These are phyloP conservation scores for Pheucticus melanocephalus DNA, from an alignment of 2,113 vertebrate genomes.

Conservation along the genomic window DNA sequence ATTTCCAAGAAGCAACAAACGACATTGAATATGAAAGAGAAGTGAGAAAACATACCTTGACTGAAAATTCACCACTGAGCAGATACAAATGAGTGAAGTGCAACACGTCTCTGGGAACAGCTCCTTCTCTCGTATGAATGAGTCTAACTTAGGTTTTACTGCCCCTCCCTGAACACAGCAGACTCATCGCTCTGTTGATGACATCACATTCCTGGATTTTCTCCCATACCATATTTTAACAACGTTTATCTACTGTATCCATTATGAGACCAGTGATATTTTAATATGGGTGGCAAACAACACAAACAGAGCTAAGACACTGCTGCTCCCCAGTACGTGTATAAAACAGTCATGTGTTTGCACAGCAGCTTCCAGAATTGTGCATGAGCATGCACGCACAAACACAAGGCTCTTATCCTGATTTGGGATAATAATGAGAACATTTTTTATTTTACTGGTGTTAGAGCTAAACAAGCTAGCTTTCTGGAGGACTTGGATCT, in stretches of 20 bases:
- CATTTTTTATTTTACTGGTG: not conserved
- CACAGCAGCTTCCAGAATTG: not conserved
- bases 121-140: conserved; percentile 15
- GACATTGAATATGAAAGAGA: not conserved
- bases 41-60: conserved; percentile 36
- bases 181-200: conserved; percentile 40
- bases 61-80: not conserved
- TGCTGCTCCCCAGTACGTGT: not conserved
- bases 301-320: not conserved
- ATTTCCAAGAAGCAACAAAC: not conserved
- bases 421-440: accelerated
- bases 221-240: not conserved
- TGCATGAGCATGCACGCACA: accelerated
- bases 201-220: conserved; percentile 55
- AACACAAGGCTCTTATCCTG: not conserved
- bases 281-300: not conserved
- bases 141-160: conserved; percentile 35
- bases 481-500: not conserved
- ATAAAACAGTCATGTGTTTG: not conserved
- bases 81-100: not conserved
- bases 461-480: not conserved
- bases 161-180: conserved; percentile 41
- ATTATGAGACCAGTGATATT: not conserved
- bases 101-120: not conserved
- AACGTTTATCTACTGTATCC: not conserved